phyloP scores from a whole-genome alignment of 2,888 invertebrate genomes.

The Leptinotarsa tumamoca region DNA sequence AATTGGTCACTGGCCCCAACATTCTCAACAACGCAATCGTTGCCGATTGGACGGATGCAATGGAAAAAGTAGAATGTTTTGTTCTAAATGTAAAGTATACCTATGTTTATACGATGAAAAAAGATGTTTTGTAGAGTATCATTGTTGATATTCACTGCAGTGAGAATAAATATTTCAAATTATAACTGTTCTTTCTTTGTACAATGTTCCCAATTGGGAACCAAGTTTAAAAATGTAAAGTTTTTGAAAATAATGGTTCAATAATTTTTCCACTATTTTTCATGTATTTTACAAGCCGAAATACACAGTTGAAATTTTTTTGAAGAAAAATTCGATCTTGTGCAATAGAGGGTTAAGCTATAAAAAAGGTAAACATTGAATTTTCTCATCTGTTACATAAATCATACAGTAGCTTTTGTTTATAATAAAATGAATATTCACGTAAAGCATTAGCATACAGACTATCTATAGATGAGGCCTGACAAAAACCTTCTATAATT shows the following conservation, averaged over 20 bases:
- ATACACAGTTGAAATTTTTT: neutral
- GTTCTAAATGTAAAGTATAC: neutral
- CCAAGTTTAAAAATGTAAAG: neutral
- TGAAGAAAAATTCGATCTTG: neutral
- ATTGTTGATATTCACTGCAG: neutral
- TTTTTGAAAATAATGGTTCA: neutral
- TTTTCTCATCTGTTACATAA: too few relatives aligned
- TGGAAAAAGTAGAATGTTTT: constrained; percentile 6
- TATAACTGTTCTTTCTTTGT: neutral
- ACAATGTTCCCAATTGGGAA: neutral
- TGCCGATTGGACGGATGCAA: constrained; percentile 2
- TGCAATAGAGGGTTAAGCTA: neutral
- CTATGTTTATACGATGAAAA: neutral
- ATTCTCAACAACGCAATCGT: neutral
- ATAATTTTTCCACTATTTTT: neutral
- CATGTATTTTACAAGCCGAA: neutral
- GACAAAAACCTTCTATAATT: too few relatives aligned
- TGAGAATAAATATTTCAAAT: neutral
- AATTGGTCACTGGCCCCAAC: neutral
- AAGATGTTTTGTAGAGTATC: neutral
- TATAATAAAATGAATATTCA: too few relatives aligned
- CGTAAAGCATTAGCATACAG: too few relatives aligned
- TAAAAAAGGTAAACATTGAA: too few relatives aligned
- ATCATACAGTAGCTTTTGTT: too few relatives aligned
- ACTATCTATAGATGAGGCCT: too few relatives aligned